Evolutionary conservation across 2,888 invertebrate species (phyloP), one percentile per base, ranked within the genome.

Genomic region (Xestia sexstrigata): DNA sequence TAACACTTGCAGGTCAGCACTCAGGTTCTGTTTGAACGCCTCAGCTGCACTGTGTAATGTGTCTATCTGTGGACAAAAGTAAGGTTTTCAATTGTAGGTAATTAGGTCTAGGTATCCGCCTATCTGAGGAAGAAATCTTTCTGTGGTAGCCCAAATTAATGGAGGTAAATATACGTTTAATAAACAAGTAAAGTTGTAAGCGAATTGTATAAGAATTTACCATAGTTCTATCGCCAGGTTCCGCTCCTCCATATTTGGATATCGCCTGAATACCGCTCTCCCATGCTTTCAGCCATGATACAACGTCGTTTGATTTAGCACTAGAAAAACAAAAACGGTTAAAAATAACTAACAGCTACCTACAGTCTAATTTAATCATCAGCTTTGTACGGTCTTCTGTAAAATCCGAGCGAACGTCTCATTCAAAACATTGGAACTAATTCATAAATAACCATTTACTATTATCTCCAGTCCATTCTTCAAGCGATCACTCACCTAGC

Each of bases 201-300:
- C 11, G 26, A 7, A 6, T 26, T 58, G 55, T n/a, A n/a, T 55
- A 35, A 62, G 20, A 63, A 39, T 63, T 42, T 65, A 98, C 98
- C 98, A 98, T 97, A 42, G 98, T 98, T 85, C 98, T 97, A 89
- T 98, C 98, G 0, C 98, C 98, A 4, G 97, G 97, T 86, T 97
- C 97, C 0, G 98, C 98, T 70, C 97, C 97, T 5, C 98, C 98
- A 89, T 98, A 98, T 90, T 97, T 97, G 86, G 97, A 96, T 55
- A 98, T 97, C 0, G 97, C 97, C 39, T 96, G 92, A 82, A 98
- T 96, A 0, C 97, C 97, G 35, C 91, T 93, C 55, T 95, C 92
- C 93, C 97, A 97, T 0, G 97, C 97, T 0, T 90, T 82, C 13
- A 96, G 87, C 98, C 98, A 98, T 0, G 95, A 90, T 0, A 82